Base-by-base conservation (phyloP, 2,888 invertebrate genomes). In the Dasypolia templi region DNA sequence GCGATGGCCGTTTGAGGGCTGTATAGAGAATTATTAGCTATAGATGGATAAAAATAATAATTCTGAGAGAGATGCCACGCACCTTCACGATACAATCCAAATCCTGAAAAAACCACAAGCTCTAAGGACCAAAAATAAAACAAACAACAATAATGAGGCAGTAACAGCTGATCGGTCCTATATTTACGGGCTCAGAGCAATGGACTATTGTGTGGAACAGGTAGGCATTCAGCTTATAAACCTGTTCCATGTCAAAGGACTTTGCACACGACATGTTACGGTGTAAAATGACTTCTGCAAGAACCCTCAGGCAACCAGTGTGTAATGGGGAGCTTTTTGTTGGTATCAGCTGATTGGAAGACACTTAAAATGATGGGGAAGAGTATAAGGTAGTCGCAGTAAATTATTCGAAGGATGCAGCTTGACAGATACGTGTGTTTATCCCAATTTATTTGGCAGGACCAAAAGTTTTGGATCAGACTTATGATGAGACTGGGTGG, bases 171-270 rank as follows among this genome's bases (percentile, higher is more conserved):
- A 76, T 79, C 77, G 49, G 65, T 62, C 26, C 56, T 59, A 55
- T 63, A 63, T 42, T 44, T 49, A 51, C 32, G 55, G 14, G 39
- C 42, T 11, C 55, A 71, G 81, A 79, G 81, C 79, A 79, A 71
- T 67, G 81, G 81, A 71, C 79, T 59, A 81, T 79, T 79, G 79
- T 79, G 55, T 71, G 53, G n/a, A 67, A 64, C 76, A 76, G 76
- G 76, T 76, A 81, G 53, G 76, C 81, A 55, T 70, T 66, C 81
- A 53, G 65, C 58, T 76, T 79, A n/a, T 29, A 71, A 81, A 79
- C 79, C 79, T 71, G 81, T 81, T 76, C 42, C 55, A 64, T 67
- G 62, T 76, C 81, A 76, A 66, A 81, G 80, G 75, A 69, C 75
- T 80, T 58, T 78, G 58, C 65, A 56, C 44, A 68, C 68, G 80